Conservation (phyloP, 2,888 invertebrate species). For the Tortricodes alternella region DNA sequence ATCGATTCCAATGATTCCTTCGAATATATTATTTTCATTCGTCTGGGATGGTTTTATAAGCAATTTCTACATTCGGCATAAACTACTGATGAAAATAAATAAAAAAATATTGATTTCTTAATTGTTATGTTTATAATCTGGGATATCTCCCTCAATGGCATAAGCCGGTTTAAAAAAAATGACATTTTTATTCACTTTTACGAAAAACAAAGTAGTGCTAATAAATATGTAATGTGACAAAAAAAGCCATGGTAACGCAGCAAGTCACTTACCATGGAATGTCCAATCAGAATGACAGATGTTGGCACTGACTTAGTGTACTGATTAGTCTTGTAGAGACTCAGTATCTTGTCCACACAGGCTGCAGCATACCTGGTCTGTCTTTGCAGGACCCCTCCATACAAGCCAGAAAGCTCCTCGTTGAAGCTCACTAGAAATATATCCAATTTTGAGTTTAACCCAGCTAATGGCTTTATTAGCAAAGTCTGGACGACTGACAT, state of each 20-base stretch:
- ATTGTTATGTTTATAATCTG: no score
- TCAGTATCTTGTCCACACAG: constrained; percentile 88
- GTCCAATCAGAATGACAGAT: constrained; percentile 93
- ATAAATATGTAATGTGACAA: background rate
- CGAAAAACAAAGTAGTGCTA: no score
- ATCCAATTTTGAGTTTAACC: background rate
- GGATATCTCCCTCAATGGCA: no score
- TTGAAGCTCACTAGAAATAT: constrained; percentile 88
- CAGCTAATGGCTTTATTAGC: background rate
- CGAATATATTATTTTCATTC: no score
- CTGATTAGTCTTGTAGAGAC: constrained; percentile 85
- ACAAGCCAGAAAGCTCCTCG: constrained; percentile 94
- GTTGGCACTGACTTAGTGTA: constrained; percentile 67
- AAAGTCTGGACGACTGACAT: no score
- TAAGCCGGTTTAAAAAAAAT: no score
- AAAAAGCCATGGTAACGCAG: background rate
- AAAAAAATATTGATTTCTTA: no score
- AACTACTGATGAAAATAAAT: no score
- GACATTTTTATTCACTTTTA: no score
- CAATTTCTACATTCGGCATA: no score
- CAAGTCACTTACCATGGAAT: constrained; percentile 91
- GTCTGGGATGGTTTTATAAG: no score
- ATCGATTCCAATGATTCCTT: no score
- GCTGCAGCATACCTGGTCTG: constrained; percentile 89
- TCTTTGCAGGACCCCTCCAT: constrained; percentile 90